Percentiles rank a stretch among this genome's conserved stretches.
Conservation (phyloP, 2,888 invertebrate species). For the Epistrophe grossulariae region DNA sequence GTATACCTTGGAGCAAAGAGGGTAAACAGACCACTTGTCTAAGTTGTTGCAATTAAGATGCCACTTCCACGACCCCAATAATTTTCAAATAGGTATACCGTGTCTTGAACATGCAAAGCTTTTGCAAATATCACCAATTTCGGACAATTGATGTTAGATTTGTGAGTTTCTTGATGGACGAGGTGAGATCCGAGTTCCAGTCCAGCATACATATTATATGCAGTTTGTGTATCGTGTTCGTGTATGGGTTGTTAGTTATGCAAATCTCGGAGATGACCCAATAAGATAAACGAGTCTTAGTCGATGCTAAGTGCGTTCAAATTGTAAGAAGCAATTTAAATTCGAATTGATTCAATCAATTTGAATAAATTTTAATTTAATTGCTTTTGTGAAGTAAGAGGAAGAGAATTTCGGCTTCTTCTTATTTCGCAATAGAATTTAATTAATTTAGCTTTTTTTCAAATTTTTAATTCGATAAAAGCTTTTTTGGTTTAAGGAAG, state of each 20-base stretch:
- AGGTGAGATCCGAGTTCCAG: slow-evolving; percentile 24
- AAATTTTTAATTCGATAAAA: background rate
- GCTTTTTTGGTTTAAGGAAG: background rate
- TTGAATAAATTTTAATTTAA: slow-evolving; percentile 13
- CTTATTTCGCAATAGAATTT: background rate
- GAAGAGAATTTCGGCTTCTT: no score
- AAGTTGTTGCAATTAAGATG: slow-evolving; percentile 66
- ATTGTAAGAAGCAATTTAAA: slow-evolving; percentile 18
- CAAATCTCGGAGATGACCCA: slow-evolving; percentile 44
- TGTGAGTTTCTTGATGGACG: slow-evolving; percentile 36
- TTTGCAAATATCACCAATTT: slow-evolving; percentile 49
- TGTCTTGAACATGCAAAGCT: slow-evolving; percentile 18
- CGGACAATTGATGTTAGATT: slow-evolving; percentile 45
- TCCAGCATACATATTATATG: background rate
- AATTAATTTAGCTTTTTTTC: background rate
- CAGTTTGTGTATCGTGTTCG: background rate
- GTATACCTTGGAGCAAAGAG: background rate
- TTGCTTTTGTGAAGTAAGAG: background rate
- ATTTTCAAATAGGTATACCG: slow-evolving; percentile 35
- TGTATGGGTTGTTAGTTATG: slow-evolving; percentile 39
- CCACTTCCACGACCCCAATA: slow-evolving; percentile 69
- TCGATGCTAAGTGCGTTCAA: slow-evolving; percentile 27
- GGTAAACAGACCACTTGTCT: slow-evolving; percentile 39
- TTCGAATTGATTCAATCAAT: slow-evolving; percentile 13
- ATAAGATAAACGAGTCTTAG: slow-evolving; percentile 40